Percentiles rank a stretch among this genome's conserved stretches.
Evolutionary conservation across 2,113 vertebrate species (phyloP).

Genomic region (Ochotona princeps): DNA sequence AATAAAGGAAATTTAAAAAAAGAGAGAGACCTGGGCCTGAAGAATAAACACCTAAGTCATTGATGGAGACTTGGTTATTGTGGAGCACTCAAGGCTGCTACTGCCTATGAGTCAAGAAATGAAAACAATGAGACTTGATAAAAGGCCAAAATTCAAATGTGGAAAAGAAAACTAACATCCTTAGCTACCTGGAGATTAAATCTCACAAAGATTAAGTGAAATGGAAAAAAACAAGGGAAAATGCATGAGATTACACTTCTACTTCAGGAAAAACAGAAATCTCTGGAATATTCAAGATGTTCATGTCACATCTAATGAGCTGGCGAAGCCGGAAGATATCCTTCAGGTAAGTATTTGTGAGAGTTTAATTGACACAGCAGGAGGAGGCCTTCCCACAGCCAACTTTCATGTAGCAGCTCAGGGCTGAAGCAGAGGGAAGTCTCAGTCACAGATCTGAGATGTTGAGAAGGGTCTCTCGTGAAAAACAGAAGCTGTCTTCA

Average conservation of each 20-base stretch:
- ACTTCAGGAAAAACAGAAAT: background rate
- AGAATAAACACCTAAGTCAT: background rate
- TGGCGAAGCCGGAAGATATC: background rate
- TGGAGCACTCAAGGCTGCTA: background rate
- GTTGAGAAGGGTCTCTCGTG: background rate
- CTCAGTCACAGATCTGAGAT: background rate
- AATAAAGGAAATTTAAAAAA: too few species aligned
- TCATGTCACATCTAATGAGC: background rate
- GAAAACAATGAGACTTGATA: background rate
- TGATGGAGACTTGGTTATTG: background rate
- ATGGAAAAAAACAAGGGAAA: background rate
- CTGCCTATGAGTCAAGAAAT: background rate
- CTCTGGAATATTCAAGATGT: background rate
- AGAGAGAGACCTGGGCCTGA: background rate
- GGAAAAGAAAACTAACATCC: constrained; percentile 3
- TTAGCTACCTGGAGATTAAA: background rate
- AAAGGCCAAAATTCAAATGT: constrained; percentile 47
- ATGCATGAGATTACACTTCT: background rate
- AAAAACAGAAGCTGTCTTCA: background rate
- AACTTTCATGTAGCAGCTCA: background rate
- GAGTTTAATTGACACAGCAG: background rate
- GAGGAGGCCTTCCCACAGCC: background rate
- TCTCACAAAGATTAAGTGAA: background rate
- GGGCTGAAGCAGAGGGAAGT: background rate
- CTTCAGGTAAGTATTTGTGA: background rate